Percentiles rank a stretch among this genome's conserved stretches.
Conservation (phyloP, 2,797 vertebrate genomes). For the Notoglanidium macrostoma region DNA sequence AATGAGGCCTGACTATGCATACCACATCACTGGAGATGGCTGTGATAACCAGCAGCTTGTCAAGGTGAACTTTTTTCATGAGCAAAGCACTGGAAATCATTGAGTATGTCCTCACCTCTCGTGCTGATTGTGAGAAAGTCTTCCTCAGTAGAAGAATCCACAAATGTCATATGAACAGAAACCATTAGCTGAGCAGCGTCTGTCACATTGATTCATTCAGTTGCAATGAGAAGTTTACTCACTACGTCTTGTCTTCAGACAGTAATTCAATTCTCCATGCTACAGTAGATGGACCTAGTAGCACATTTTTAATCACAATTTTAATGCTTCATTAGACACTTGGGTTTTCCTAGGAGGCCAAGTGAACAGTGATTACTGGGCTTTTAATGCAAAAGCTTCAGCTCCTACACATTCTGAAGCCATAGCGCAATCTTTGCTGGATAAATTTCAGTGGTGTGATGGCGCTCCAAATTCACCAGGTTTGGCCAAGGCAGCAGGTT, state of each 20-base stretch:
- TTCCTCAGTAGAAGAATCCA: neutral
- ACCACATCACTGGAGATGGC: neutral
- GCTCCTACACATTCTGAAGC: neutral
- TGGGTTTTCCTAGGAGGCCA: neutral
- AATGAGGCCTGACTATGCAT: neutral
- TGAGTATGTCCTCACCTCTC: neutral
- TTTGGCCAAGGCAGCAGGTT: neutral
- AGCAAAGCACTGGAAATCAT: neutral
- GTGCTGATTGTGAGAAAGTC: neutral
- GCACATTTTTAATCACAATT: conserved; percentile 16
- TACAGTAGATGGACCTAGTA: neutral
- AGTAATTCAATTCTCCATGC: neutral
- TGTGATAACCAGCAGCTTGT: neutral
- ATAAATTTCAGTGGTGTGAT: neutral
- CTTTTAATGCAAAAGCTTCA: neutral
- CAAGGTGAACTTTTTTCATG: neutral
- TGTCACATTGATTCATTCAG: neutral
- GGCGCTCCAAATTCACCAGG: neutral
- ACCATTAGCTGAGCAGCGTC: neutral
- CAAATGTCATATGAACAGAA: conserved; percentile 19
- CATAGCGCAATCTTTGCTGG: neutral
- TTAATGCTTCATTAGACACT: neutral
- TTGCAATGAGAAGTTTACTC: neutral
- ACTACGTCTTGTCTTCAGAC: conserved; percentile 6
- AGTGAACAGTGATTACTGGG: neutral